phyloP scores from a whole-genome alignment of 2,888 invertebrate species.

The Zygothrica quintamaculata region DNA sequence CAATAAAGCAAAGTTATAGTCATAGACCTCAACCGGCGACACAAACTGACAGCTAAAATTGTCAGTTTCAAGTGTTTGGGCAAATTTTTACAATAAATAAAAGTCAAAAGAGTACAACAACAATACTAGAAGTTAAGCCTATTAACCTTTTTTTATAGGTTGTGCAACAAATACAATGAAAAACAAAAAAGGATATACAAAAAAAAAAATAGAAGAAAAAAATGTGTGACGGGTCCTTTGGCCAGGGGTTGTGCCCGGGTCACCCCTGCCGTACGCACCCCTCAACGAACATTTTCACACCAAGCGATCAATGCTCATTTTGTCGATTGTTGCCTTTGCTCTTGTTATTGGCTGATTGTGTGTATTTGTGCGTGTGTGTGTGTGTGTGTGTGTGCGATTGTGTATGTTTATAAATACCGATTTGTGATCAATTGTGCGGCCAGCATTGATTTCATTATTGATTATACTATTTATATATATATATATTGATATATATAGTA shows the following conservation, averaged over 20 bases:
- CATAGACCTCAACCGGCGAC: slow-evolving; percentile 44
- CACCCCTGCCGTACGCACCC: slow-evolving; percentile 60
- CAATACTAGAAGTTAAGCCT: slow-evolving; percentile 65
- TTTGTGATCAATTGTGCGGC: slow-evolving; percentile 73
- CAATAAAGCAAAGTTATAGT: slow-evolving; percentile 73
- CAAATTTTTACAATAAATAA: slow-evolving; percentile 74
- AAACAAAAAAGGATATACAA: slow-evolving; percentile 12
- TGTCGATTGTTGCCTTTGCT: slow-evolving; percentile 37
- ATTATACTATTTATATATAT: slow-evolving; percentile 33
- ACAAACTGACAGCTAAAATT: slow-evolving; percentile 68
- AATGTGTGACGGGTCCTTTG: slow-evolving; percentile 66
- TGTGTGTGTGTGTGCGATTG: slow-evolving; percentile 16
- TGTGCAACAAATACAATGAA: slow-evolving; percentile 34
- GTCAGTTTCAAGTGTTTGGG: slow-evolving; percentile 78
- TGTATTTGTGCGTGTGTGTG: slow-evolving; percentile 24
- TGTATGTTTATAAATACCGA: slow-evolving; percentile 26
- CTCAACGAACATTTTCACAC: slow-evolving; percentile 48
- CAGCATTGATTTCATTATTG: slow-evolving; percentile 70
- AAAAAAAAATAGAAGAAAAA: slow-evolving; percentile 26
- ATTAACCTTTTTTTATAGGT: slow-evolving; percentile 63
- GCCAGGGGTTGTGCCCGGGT: slow-evolving; percentile 55
- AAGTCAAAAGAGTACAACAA: slow-evolving; percentile 38
- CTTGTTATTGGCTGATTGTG: slow-evolving; percentile 11
- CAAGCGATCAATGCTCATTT: slow-evolving; percentile 70
- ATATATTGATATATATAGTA: slow-evolving; percentile 40